These are phyloP conservation scores for Cloeon dipterum DNA, from an alignment of 2,888 invertebrate species.

Conservation along the genomic window DNA sequence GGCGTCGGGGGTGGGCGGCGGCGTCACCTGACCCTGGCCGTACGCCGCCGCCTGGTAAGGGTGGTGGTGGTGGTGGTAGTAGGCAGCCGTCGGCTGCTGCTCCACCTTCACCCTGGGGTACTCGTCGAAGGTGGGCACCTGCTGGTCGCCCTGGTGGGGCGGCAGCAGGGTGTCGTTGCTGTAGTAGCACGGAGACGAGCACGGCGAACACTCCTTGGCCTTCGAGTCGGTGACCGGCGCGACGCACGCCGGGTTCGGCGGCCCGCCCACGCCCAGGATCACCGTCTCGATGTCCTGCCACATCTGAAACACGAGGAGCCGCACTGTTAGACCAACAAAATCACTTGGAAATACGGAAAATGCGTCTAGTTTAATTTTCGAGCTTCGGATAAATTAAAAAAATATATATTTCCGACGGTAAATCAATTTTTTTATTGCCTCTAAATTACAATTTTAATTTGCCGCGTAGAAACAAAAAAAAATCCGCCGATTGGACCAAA, in stretches of 20 bases:
- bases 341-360: too few relatives aligned
- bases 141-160: conserved; percentile 6
- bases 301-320: too few relatives aligned
- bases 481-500: too few relatives aligned
- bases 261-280: conserved; percentile 13
- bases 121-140: conserved; percentile 7
- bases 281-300: conserved; percentile 19
- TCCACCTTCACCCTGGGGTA: conserved; percentile 6
- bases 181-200: conserved; percentile 8
- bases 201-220: not conserved
- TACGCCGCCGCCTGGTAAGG: too few relatives aligned
- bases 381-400: too few relatives aligned
- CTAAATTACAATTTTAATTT: too few relatives aligned
- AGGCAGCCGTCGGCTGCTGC: conserved; percentile 7
- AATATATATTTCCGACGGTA: too few relatives aligned
- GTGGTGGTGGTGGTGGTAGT: conserved; percentile 6
- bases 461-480: too few relatives aligned
- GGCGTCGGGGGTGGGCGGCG: conserved; percentile 20
- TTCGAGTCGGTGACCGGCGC: conserved; percentile 5
- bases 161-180: conserved; percentile 3
- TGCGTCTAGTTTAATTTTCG: too few relatives aligned
- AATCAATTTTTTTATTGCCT: too few relatives aligned
- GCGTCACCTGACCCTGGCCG: conserved; percentile 19
- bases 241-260: conserved; percentile 10
- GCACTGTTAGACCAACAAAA: too few relatives aligned